Evolutionary conservation across 2,113 vertebrate genomes (phyloP), one percentile per base, ranked within the genome.

Genomic region (Urocynchramus pylzowi): DNA sequence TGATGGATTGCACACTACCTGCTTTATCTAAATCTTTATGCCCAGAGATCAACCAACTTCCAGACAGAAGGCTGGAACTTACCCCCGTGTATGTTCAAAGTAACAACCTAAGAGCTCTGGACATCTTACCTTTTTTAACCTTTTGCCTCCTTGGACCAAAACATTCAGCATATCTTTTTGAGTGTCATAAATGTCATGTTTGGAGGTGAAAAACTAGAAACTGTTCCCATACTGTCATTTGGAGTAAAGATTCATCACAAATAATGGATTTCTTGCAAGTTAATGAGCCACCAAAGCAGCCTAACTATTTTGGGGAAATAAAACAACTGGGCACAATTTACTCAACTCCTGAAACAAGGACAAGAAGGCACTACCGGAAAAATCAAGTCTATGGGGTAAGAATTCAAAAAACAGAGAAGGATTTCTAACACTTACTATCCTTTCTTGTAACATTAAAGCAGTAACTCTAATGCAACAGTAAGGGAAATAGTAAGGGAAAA

Each of bases 61-160:
- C 41, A 57, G 35, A 13, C 0, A 45, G n/a, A 22, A 87, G 28
- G 7, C 11, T 47, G 8, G 47, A 15, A 1, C 1, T 27, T 18
- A 27, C 3, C 18, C 4, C 16, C 41, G 13, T 56, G 20, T 13
- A 28, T 17, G 6, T 53, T 53, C 7, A 35, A 57, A 67, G 52
- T 37, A n/a, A 5, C 23, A 33, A 3, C 19, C 15, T 24, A 16
- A 41, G 6, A 20, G 21, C 10, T 87, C 28, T 42, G 16, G 12
- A 3, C 45, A 26, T 15, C 17, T 44, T 6, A 16, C 2, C 12
- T 20, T 59, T 85, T 33, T 52, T 41, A 73, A 42, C 13, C 24
- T 75, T 42, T 50, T 1, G 3, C 11, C 6, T 21, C 26, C 68
- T 35, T 1, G 2, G 35, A 52, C 3, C 2, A 13, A 82, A 87